Evolutionary conservation across 2,797 vertebrate species (phyloP).

Genomic region (Spheniscus humboldti): DNA sequence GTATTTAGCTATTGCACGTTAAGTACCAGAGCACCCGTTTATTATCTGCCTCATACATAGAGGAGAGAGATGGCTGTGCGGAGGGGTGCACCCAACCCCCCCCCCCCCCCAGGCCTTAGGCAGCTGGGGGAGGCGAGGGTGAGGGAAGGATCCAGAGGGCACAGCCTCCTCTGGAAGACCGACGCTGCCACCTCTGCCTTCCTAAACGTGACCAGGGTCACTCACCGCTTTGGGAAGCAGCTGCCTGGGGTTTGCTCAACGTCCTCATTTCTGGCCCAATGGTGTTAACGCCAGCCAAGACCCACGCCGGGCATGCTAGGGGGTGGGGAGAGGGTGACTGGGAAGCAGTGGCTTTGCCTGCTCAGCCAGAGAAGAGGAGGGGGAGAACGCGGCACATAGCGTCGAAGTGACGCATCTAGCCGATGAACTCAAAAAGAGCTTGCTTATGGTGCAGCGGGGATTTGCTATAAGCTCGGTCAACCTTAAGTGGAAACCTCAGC

Average conservation of each 20-base stretch:
- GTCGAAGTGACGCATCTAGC: not conserved
- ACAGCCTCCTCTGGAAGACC: not conserved
- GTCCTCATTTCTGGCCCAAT: not conserved
- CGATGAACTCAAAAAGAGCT: not conserved
- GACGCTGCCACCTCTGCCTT: not conserved
- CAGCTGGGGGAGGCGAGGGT: not conserved
- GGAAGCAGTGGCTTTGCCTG: not conserved
- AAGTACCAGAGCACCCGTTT: not conserved
- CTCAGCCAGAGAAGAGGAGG: not conserved
- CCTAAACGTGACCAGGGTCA: not conserved
- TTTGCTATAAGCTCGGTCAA: not conserved
- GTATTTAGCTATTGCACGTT: not conserved
- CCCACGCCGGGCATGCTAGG: fast-evolving
- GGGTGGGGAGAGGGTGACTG: not conserved
- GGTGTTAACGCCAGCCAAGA: not conserved
- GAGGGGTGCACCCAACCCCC: not conserved
- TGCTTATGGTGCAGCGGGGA: not conserved
- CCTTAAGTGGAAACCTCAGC: not conserved
- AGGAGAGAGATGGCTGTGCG: not conserved
- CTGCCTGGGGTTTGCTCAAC: not conserved
- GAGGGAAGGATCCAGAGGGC: not conserved
- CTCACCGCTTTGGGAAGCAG: not conserved
- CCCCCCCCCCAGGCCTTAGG: not conserved
- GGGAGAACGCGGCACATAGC: not conserved
- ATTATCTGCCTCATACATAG: not conserved